Percentiles rank a stretch among this genome's conserved stretches.
These are phyloP conservation scores for Semnornis frantzii DNA, from an alignment of 2,113 vertebrate genomes.

Conservation along the genomic window DNA sequence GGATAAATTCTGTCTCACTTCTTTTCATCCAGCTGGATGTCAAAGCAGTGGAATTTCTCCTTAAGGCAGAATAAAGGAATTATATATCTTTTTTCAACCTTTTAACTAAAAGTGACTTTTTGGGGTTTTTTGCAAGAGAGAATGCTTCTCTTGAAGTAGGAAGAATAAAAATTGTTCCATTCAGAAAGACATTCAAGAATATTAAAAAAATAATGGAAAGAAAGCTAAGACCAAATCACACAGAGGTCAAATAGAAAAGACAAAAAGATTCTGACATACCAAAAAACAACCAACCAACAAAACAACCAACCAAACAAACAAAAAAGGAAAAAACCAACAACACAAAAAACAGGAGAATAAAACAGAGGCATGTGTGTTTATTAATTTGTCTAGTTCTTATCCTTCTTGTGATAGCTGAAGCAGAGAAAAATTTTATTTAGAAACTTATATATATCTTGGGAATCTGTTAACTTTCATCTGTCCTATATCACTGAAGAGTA, in stretches of 20 bases:
- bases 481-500: background rate
- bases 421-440: slow-evolving; percentile 14
- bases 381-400: slow-evolving; percentile 55
- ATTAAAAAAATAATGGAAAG: background rate
- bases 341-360: background rate
- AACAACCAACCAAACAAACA: too few species aligned
- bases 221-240: background rate
- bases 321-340: too few species aligned
- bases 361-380: background rate
- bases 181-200: background rate
- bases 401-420: slow-evolving; percentile 28
- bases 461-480: slow-evolving; percentile 60
- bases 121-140: background rate
- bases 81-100: background rate
- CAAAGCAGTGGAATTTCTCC: background rate
- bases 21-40: background rate
- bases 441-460: background rate
- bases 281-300: background rate
- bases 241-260: background rate
- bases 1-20: background rate
- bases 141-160: background rate
- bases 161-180: background rate
- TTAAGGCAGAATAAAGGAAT: background rate
- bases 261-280: background rate
- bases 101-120: background rate